Evolutionary conservation across 2,888 invertebrate genomes (phyloP), one percentile per base, ranked within the genome.

Genomic region (Eristalinus aeneus): DNA sequence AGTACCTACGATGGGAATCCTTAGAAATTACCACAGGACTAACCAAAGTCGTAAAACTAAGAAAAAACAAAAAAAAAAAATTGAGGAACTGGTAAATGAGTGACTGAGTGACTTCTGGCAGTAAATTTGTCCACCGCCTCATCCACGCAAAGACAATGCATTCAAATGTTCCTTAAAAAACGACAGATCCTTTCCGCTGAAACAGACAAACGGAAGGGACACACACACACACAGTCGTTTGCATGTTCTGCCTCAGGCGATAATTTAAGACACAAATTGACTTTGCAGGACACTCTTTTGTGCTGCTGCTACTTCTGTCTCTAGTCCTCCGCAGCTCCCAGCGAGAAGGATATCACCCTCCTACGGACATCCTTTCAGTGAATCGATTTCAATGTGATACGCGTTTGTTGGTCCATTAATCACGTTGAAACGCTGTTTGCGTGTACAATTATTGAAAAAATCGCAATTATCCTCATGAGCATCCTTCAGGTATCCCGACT

Each of bases 11-110:
- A 46, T 60, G 53, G 63, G 23, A 81, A 81, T 77, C 76, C 81
- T 85, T 69, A 81, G 81, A 81, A 85, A 81, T 68, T 73, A 85
- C 81, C 85, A 81, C 85, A 85, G 85, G 85, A 76, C 81, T 76
- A 77, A 85, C 84, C 81, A 85, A 69, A 64, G 72, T 76, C 81
- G 54, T 85, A 85, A 81, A 84, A 84, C 71, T 69, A 12, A 36
- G 10, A 12, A 39, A n/a, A 23, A 4, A 63, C n/a, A 54, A 27
- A 73, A 73, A 60, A 78, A 67, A 71, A 23, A 39, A 3, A 39
- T 2, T 1, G 8, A 6, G 8, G n/a, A 10, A 39, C 39, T n/a
- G 39, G 39, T 11, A 56, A 76, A 60, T 34, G 46, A 64, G 16
- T 8, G 60, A 67, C 80, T 84, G 80, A 85, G 76, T 81, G 85